Conservation (phyloP, 2,888 invertebrate genomes). For the Diloba caeruleocephala region DNA sequence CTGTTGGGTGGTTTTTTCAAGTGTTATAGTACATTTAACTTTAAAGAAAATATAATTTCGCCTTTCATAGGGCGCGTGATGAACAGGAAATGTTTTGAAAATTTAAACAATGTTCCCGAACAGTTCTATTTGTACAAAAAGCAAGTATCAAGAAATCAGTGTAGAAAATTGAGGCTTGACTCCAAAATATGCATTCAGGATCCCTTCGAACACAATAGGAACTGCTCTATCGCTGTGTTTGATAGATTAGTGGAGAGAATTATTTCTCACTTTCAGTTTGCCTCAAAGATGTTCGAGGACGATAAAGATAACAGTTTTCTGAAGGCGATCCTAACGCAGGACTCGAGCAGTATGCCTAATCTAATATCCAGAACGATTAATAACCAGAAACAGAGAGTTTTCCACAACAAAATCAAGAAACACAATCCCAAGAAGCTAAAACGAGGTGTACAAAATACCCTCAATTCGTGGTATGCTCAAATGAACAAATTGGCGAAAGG, state of each 20-base stretch:
- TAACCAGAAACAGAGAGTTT: slow-evolving; percentile 10
- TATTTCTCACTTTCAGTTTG: slow-evolving; percentile 51
- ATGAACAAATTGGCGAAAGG: not conserved
- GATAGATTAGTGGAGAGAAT: slow-evolving; percentile 53
- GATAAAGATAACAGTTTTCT: slow-evolving; percentile 50
- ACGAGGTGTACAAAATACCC: not conserved
- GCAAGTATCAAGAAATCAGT: slow-evolving; percentile 53
- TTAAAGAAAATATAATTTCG: slow-evolving; percentile 86
- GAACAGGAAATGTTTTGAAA: slow-evolving; percentile 69
- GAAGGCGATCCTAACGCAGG: slow-evolving; percentile 45
- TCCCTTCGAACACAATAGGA: slow-evolving; percentile 89
- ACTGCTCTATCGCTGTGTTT: slow-evolving; percentile 72
- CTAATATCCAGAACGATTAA: not conserved
- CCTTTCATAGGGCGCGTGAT: slow-evolving; percentile 88
- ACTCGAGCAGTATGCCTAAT: slow-evolving; percentile 10
- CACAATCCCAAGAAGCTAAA: slow-evolving; percentile 18
- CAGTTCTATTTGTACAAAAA: slow-evolving; percentile 78
- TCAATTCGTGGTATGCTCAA: not conserved
- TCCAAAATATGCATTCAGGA: slow-evolving; percentile 89
- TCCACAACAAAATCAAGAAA: slow-evolving; percentile 41
- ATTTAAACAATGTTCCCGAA: slow-evolving; percentile 51
- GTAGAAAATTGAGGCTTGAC: slow-evolving; percentile 65
- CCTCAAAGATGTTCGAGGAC: slow-evolving; percentile 55
- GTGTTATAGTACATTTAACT: slow-evolving; percentile 90
- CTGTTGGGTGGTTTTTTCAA: slow-evolving; percentile 90